Evolutionary conservation across 1,140 invertebrate genomes (phyloP).

Genomic region (Listronotus bonariensis): DNA sequence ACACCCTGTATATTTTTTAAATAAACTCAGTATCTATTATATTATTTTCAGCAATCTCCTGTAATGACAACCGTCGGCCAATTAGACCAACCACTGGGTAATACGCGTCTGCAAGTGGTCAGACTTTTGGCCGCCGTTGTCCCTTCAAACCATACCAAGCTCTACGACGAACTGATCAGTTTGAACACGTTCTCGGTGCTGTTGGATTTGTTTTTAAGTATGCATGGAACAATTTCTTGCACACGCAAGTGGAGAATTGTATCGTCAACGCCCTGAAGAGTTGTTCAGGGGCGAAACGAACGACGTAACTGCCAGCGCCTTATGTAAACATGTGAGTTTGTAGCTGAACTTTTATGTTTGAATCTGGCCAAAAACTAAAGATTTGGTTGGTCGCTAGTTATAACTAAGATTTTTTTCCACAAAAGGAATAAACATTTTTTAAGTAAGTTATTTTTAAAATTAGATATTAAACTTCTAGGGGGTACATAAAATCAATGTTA

Average conservation of each 20-base stretch:
- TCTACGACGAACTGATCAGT: slow-evolving; percentile 58
- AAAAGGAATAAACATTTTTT: too few relatives aligned
- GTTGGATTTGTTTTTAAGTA: slow-evolving; percentile 84
- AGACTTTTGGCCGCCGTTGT: slow-evolving; percentile 74
- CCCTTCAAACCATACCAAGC: slow-evolving; percentile 62
- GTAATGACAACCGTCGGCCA: slow-evolving; percentile 68
- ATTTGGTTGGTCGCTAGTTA: too few relatives aligned
- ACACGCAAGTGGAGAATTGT: slow-evolving; percentile 80
- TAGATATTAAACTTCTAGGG: too few relatives aligned
- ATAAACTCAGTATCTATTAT: too few relatives aligned
- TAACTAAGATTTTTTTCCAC: too few relatives aligned
- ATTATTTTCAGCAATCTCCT: slow-evolving; percentile 59
- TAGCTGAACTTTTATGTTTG: not conserved
- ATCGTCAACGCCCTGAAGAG: slow-evolving; percentile 68
- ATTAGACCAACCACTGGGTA: slow-evolving; percentile 75
- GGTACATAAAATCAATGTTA: too few relatives aligned
- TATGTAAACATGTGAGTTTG: slow-evolving; percentile 62
- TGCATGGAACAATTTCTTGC: slow-evolving; percentile 88
- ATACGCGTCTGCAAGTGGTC: slow-evolving; percentile 74
- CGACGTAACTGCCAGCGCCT: slow-evolving; percentile 55
- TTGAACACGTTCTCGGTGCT: slow-evolving; percentile 59
- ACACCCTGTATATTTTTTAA: too few relatives aligned
- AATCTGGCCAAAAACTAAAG: not conserved
- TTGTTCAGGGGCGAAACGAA: slow-evolving; percentile 41
- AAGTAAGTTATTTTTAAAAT: too few relatives aligned